Evolutionary conservation across 2,888 invertebrate species (phyloP), one percentile per base, ranked within the genome.

Genomic region (Teleiodes luculella): DNA sequence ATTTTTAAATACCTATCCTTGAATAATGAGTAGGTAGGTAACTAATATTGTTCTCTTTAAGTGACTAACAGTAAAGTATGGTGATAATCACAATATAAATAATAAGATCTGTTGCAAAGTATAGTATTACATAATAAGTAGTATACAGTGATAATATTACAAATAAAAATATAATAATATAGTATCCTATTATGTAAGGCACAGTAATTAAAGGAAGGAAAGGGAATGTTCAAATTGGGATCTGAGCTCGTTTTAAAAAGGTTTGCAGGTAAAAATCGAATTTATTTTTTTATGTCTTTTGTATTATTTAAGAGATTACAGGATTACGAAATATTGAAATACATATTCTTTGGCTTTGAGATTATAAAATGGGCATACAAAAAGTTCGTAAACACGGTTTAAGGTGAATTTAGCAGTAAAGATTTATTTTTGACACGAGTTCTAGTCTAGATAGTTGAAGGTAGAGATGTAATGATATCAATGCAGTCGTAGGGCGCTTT

Each of bases 81-180:
- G 76, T 83, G 80, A 80, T 80, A 80, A 82, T 79, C 80, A 79
- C 75, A 48, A 57, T 57, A 57, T 57, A 71, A 65, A 66, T 67
- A 66, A 70, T 81, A 83, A 80, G 78, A 74, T 77, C 80, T 83
- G 83, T 84, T 86, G 80, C 77, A 73, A 80, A 77, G 74, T 24
- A 24, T 24, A 24, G 24, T 24, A 6, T 24, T 24, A 24, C n/a
- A n/a, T 4, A 24, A 24, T 74, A 68, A 67, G 66, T 72, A 74
- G 66, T 58, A 62, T 63, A 63, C 56, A 57, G 52, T 59, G 61
- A 62, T 61, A 58, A 66, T 61, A 62, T 62, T 58, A 64, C 61
- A 64, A 64, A 65, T n/a, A 67, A 63, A 66, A 60, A 62, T 53
- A 57, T 57, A 57, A 54, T 58, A 50, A 49, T 54, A 61, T 62